phyloP scores from a whole-genome alignment of 2,888 invertebrate genomes.

The Scaptomyza reducta region DNA sequence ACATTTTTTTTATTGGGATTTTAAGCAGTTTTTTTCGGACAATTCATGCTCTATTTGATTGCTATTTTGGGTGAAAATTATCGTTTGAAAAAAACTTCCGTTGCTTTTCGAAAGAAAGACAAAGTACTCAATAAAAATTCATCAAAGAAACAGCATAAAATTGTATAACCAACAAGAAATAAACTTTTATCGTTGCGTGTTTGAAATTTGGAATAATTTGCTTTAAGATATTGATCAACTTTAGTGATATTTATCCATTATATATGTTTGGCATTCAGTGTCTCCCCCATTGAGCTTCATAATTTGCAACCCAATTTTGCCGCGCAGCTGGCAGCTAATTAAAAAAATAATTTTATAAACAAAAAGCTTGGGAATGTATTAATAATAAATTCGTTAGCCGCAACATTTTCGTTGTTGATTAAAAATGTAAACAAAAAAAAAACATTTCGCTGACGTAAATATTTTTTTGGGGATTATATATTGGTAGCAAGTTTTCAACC shows the following conservation, averaged over 20 bases:
- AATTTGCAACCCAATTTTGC: conserved; percentile 42
- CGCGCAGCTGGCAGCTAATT: conserved; percentile 48
- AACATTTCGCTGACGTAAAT: conserved; percentile 20
- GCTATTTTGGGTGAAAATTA: conserved; percentile 45
- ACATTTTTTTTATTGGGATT: conserved; percentile 3
- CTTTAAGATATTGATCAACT: conserved; percentile 17
- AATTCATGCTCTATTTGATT: conserved; percentile 52
- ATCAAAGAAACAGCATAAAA: conserved; percentile 1
- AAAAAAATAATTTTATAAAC: conserved; percentile 49
- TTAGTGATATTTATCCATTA: too few species aligned
- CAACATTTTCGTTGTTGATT: conserved; percentile 40
- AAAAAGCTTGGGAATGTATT: conserved; percentile 36
- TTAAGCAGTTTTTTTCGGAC: conserved; percentile 1
- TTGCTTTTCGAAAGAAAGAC: background rate
- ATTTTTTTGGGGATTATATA: conserved; percentile 16
- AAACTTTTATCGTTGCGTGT: background rate
- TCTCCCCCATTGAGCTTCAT: conserved; percentile 20
- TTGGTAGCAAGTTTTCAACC: conserved; percentile 32
- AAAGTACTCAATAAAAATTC: conserved; percentile 6
- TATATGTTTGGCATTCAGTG: too few species aligned
- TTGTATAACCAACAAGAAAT: background rate
- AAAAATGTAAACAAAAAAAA: conserved; percentile 67
- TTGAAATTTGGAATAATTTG: background rate
- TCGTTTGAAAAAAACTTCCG: conserved; percentile 23
- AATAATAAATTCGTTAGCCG: conserved; percentile 53